phyloP scores from a whole-genome alignment of 1,140 invertebrate genomes.

The Hydropsyche tenuis region DNA sequence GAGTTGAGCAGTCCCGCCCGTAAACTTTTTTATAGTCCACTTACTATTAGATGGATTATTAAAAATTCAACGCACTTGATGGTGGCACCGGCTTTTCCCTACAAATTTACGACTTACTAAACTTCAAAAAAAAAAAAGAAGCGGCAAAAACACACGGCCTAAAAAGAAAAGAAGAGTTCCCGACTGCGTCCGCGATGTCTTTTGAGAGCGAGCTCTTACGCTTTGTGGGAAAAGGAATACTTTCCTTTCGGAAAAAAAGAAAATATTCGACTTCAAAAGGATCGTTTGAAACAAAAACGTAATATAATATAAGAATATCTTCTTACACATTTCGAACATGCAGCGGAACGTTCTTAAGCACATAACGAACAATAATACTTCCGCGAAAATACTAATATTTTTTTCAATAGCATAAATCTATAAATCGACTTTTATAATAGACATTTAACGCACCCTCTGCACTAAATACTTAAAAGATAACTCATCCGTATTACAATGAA shows the following conservation, averaged over 20 bases:
- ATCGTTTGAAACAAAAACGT: background rate
- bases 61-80: constrained; percentile 34
- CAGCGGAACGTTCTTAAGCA: too few species aligned
- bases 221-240: constrained; percentile 4
- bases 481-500: background rate
- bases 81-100: constrained; percentile 7
- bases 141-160: background rate
- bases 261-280: constrained; percentile 3
- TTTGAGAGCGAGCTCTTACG: background rate
- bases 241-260: background rate
- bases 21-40: constrained; percentile 39
- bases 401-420: background rate
- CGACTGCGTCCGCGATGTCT: background rate
- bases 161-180: background rate
- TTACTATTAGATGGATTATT: constrained; percentile 38
- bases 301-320: too few species aligned
- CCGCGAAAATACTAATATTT: too few species aligned
- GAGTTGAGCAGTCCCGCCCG: background rate
- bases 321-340: too few species aligned
- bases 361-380: too few species aligned
- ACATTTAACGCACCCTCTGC: background rate
- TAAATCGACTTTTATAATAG: too few species aligned
- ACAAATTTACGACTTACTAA: constrained; percentile 22
- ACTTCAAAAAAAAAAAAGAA: constrained; percentile 18
- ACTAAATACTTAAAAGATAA: background rate